Evolutionary conservation across 1,140 invertebrate species (phyloP).

Genomic region (Elysia chlorotica): DNA sequence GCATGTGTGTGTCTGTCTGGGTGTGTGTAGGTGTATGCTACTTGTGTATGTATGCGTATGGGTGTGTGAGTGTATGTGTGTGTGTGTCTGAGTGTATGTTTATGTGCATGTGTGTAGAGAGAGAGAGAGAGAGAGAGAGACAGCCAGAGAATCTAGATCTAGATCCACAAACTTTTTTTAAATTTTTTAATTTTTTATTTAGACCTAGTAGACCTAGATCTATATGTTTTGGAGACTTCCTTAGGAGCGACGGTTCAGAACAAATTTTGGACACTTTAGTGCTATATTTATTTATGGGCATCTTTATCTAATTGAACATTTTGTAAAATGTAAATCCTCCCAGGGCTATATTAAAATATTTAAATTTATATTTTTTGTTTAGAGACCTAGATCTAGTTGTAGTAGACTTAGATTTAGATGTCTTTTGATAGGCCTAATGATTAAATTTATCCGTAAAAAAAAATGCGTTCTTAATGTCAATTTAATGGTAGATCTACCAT

Average conservation of each 20-base stretch:
- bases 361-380: neutral
- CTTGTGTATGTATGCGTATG: too few relatives aligned
- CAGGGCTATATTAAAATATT: neutral
- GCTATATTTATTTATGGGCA: neutral
- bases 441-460: too few relatives aligned
- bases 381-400: neutral
- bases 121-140: neutral
- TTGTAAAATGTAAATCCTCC: neutral
- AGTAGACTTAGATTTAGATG: neutral
- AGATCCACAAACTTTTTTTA: neutral
- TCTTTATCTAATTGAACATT: neutral
- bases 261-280: too few relatives aligned
- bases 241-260: too few relatives aligned
- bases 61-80: neutral
- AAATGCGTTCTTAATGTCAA: too few relatives aligned
- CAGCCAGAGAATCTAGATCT: neutral
- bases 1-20: neutral
- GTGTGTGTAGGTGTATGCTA: too few relatives aligned
- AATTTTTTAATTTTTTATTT: neutral
- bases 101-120: neutral
- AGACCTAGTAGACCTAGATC: neutral
- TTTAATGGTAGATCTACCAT: too few relatives aligned
- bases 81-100: neutral
- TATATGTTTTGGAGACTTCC: neutral
- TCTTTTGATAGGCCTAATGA: too few relatives aligned